Conservation (phyloP, 1,140 invertebrate species). For the Magallana ariakensis region DNA sequence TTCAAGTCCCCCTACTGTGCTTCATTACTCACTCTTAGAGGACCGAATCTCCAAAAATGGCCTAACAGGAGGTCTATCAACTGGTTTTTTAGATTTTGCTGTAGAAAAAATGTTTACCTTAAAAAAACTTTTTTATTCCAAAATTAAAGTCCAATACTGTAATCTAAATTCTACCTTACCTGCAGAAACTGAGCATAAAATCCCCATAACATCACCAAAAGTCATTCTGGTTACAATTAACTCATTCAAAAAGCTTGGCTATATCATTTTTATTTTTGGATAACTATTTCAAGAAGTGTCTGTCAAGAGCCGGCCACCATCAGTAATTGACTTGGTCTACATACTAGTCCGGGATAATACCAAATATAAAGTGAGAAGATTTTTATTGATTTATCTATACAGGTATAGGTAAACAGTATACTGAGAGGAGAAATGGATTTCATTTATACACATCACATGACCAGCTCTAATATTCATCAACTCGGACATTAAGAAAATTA, state of each 20-base stretch:
- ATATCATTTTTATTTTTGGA: not conserved
- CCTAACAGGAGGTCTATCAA: constrained; percentile 39
- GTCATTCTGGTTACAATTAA: constrained; percentile 38
- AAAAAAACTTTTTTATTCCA: not conserved
- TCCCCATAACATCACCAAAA: constrained; percentile 50
- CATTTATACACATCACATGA: not conserved
- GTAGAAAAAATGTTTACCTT: not conserved
- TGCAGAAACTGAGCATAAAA: constrained; percentile 52
- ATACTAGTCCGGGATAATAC: not conserved
- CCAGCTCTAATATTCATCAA: constrained; percentile 21
- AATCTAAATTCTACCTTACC: constrained; percentile 12
- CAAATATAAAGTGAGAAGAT: not conserved
- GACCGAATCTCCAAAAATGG: constrained; percentile 35
- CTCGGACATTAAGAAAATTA: constrained; percentile 28
- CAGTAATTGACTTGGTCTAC: constrained; percentile 16
- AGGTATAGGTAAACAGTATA: constrained; percentile 2
- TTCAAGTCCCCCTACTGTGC: not conserved
- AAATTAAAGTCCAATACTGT: not conserved
- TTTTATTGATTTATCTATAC: constrained; percentile 21
- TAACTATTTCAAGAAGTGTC: not conserved
- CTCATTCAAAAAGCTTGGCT: not conserved
- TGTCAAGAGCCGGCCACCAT: not conserved
- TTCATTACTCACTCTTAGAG: constrained; percentile 9
- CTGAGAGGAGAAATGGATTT: not conserved
- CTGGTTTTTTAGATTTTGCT: constrained; percentile 25